Percentiles rank a stretch among this genome's conserved stretches.
Evolutionary conservation across 2,797 vertebrate species (phyloP).

Genomic region (Rhodeus uyekii): DNA sequence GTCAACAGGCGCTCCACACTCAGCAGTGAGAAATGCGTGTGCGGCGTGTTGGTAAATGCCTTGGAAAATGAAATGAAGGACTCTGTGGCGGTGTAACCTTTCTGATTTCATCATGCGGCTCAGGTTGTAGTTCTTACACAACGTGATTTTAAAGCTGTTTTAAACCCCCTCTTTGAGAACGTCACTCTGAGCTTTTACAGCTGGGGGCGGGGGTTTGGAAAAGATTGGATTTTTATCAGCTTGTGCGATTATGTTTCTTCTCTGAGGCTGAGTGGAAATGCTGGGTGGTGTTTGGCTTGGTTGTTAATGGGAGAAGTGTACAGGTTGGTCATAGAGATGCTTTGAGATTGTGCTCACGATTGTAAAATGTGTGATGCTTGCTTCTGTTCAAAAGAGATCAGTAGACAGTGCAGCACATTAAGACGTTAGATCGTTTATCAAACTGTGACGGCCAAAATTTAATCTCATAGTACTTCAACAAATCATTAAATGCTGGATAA

Average conservation of each 20-base stretch:
- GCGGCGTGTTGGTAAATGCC: slow-evolving; percentile 10
- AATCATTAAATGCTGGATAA: neutral
- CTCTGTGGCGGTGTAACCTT: slow-evolving; percentile 29
- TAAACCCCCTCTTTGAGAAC: slow-evolving; percentile 46
- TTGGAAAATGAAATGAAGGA: slow-evolving; percentile 42
- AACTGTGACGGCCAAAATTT: neutral
- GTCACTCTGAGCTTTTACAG: slow-evolving; percentile 42
- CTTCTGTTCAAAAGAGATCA: neutral
- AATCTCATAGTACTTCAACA: neutral
- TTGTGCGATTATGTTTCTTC: slow-evolving; percentile 48
- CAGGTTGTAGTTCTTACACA: slow-evolving; percentile 49
- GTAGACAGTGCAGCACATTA: neutral
- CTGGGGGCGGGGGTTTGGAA: slow-evolving; percentile 29
- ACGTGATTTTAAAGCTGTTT: slow-evolving; percentile 46
- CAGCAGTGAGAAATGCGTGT: slow-evolving; percentile 13
- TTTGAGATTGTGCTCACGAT: neutral
- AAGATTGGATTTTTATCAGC: slow-evolving; percentile 56
- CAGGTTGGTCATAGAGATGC: neutral
- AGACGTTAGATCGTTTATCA: no score
- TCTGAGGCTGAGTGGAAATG: slow-evolving; percentile 31
- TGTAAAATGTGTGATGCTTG: neutral
- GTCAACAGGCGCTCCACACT: slow-evolving; percentile 32
- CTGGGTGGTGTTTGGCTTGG: slow-evolving; percentile 29
- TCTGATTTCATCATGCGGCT: slow-evolving; percentile 32
- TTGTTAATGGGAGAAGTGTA: slow-evolving; percentile 5